phyloP scores from a whole-genome alignment of 2,797 vertebrate genomes.

The Coccyzus lansbergi region DNA sequence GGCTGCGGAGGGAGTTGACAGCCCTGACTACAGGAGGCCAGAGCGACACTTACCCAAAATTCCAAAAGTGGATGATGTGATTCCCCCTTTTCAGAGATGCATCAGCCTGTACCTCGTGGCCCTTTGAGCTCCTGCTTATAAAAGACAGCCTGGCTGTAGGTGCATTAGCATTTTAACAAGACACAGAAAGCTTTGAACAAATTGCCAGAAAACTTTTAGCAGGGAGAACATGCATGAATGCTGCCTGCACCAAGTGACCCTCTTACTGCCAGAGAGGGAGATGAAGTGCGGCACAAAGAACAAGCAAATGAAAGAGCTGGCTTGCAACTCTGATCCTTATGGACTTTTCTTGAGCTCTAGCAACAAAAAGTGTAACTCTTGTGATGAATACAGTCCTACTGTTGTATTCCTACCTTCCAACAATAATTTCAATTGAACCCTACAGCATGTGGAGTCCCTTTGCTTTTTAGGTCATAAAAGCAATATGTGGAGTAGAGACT shows the following conservation, averaged over 20 bases:
- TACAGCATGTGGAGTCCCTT: slow-evolving; percentile 67
- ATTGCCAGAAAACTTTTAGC: slow-evolving; percentile 64
- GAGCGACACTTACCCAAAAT: neutral
- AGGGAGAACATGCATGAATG: neutral
- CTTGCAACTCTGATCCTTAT: slow-evolving; percentile 70
- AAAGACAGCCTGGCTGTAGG: neutral
- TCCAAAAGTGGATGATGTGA: accelerated
- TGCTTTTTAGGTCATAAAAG: slow-evolving; percentile 78
- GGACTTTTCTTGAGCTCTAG: slow-evolving; percentile 69
- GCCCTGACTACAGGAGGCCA: neutral
- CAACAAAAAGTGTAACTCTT: slow-evolving; percentile 73
- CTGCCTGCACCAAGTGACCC: slow-evolving; percentile 65
- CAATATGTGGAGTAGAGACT: slow-evolving; percentile 58
- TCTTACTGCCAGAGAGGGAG: slow-evolving; percentile 47
- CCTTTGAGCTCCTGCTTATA: neutral
- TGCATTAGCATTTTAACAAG: slow-evolving; percentile 42
- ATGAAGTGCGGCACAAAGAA: slow-evolving; percentile 71
- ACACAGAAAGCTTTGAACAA: slow-evolving; percentile 58
- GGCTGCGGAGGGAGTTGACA: neutral
- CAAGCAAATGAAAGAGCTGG: slow-evolving; percentile 62
- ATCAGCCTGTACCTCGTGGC: accelerated
- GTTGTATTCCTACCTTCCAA: slow-evolving; percentile 72
- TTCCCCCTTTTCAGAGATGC: neutral
- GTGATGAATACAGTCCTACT: slow-evolving; percentile 74
- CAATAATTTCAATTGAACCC: slow-evolving; percentile 70